A percentile compares a stretch with the other conserved stretches of the same genome.
phyloP scores from a whole-genome alignment of 2,113 vertebrate genomes.

The Nipponia nippon region DNA sequence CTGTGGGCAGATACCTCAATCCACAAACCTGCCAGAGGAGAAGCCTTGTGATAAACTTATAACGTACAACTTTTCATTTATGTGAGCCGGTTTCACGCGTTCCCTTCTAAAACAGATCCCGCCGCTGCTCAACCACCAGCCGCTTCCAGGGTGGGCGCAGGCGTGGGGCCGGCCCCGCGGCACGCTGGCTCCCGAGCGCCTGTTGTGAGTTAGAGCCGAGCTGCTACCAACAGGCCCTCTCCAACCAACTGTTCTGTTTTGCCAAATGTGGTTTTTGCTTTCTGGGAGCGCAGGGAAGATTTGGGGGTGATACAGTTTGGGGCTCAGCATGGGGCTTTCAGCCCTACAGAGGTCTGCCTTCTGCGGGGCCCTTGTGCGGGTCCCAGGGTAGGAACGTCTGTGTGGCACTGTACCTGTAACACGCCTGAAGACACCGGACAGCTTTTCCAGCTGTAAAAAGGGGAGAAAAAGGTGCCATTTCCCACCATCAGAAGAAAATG shows the following conservation, averaged over 20 bases:
- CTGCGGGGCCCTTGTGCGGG: background rate
- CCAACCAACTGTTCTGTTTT: background rate
- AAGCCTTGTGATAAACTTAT: background rate
- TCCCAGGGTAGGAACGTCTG: background rate
- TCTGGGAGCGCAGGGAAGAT: background rate
- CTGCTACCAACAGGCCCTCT: conserved; percentile 39
- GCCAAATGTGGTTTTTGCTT: conserved; percentile 34
- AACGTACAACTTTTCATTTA: background rate
- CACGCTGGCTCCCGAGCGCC: background rate
- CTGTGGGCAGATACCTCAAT: conserved; percentile 73
- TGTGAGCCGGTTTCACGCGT: background rate
- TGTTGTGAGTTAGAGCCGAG: background rate
- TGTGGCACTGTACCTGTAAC: background rate
- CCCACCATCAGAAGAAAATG: background rate
- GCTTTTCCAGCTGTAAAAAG: background rate
- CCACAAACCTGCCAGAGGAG: conserved; percentile 55
- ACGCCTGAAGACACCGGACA: background rate
- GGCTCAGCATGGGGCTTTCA: background rate
- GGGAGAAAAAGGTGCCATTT: background rate
- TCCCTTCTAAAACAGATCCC: background rate
- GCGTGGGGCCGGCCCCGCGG: background rate
- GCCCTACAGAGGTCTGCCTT: background rate
- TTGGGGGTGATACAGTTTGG: background rate
- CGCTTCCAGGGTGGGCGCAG: background rate
- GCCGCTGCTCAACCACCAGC: background rate